Base-by-base conservation (phyloP, 1,140 invertebrate genomes). In the Papilio xuthus region DNA sequence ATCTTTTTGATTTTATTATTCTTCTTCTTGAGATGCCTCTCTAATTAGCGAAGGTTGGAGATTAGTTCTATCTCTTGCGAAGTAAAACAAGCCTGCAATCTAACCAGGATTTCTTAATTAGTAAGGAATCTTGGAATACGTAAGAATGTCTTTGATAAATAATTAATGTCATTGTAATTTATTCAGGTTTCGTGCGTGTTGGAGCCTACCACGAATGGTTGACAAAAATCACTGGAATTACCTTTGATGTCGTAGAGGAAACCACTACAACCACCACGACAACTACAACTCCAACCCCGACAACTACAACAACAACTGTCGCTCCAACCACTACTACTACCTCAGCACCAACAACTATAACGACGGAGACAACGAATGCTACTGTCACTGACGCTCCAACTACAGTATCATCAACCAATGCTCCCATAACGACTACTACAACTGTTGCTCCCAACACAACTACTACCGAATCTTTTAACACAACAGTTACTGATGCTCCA, bases 161-260 rank as follows among this genome's bases (percentile, higher is more conserved):
- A 37, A 37, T 6, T 37, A 37, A 37, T 37, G 32, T 37, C 32
- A 37, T 26, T 26, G 23, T 73, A 7, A 67, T 67, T 56, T 32
- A 13, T 44, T 23, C 20, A 79, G 78, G 78, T 79, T 79, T 79
- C 78, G 73, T 79, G 47, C 70, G 78, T 42, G 37, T 56, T 15
- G 78, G 70, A 2, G 47, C 71, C 8, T 79, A 73, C 53, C 78
- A 72, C 15, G 18, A n/a, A 15, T 79, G 78, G 78, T 60, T 73
- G 56, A 50, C 47, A 13, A 50, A 79, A 63, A 28, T 79, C 8
- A 79, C 78, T 28, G 53, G 53, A 23, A 32, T 79, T 26, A 42
- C 74, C 23, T 79, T 79, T 47, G 78, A 79, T 15, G 47, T 53
- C 3, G 15, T 50, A 7, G 67, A 78, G 42, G 77, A 78, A 41